phyloP scores from a whole-genome alignment of 2,113 vertebrate genomes.

The Callithrix jacchus region DNA sequence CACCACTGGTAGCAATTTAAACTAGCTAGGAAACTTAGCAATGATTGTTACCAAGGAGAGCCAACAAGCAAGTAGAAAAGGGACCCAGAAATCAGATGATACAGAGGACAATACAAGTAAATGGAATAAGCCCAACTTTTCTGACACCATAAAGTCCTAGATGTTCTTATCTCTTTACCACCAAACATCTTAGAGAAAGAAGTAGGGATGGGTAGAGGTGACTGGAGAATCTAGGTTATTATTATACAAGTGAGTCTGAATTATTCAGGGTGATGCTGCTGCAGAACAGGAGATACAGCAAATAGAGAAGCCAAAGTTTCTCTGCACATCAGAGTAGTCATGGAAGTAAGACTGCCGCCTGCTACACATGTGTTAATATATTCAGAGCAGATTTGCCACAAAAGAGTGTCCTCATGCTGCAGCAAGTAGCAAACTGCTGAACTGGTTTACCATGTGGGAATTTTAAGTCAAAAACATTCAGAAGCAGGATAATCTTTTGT shows the following conservation, averaged over 20 bases:
- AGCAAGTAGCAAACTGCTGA: neutral
- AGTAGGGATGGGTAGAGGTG: neutral
- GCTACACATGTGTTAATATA: no score
- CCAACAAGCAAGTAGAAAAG: neutral
- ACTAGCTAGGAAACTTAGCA: neutral
- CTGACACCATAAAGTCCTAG: neutral
- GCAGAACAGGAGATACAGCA: neutral
- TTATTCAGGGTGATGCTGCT: neutral
- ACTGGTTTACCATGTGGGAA: neutral
- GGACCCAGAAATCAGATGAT: neutral
- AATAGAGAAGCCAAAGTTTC: neutral
- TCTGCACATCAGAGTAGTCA: neutral
- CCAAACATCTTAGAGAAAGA: neutral
- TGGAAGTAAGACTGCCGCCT: neutral
- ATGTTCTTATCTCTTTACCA: neutral
- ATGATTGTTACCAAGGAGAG: neutral
- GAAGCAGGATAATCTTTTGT: neutral
- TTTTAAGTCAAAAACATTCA: neutral
- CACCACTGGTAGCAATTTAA: neutral
- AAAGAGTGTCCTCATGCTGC: neutral
- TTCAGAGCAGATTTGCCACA: neutral
- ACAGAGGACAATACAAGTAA: neutral
- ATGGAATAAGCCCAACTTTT: neutral
- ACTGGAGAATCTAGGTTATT: neutral
- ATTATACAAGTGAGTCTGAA: neutral